Evolutionary conservation across 2,797 vertebrate genomes (phyloP).

Genomic region (Oryzias dopingdopingensis): DNA sequence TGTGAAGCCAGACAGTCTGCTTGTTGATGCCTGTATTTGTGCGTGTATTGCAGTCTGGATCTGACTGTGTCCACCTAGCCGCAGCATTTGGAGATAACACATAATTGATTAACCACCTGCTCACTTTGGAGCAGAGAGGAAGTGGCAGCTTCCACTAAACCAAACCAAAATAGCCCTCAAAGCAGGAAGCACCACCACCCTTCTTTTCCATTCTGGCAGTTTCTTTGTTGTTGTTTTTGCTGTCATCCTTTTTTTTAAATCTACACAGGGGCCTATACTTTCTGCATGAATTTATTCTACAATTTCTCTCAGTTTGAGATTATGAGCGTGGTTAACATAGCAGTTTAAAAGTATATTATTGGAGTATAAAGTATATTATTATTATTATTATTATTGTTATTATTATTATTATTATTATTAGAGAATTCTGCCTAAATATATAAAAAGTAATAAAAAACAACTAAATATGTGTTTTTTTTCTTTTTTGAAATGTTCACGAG

Average conservation of each 20-base stretch:
- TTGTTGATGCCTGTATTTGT: constrained; percentile 42
- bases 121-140: constrained; percentile 53
- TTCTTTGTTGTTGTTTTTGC: constrained; percentile 12
- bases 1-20: constrained; percentile 31
- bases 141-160: constrained; percentile 34
- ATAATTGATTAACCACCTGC: constrained; percentile 68
- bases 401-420: too few species aligned
- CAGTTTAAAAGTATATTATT: too few species aligned
- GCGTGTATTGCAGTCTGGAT: constrained; percentile 21
- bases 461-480: too few species aligned
- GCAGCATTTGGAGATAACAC: constrained; percentile 61
- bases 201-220: constrained; percentile 7
- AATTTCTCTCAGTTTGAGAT: neutral
- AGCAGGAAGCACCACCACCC: constrained; percentile 12
- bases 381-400: too few species aligned
- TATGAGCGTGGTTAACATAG: too few species aligned
- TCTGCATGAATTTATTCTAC: too few species aligned
- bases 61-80: constrained; percentile 37
- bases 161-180: constrained; percentile 45
- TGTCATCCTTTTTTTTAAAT: neutral
- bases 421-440: too few species aligned
- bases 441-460: too few species aligned
- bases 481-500: too few species aligned
- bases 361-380: too few species aligned
- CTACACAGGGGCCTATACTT: too few species aligned